Percentiles rank a stretch among this genome's conserved stretches.
These are phyloP conservation scores for Marronus borbonicus DNA, from an alignment of 2,888 invertebrate genomes.

Conservation along the genomic window DNA sequence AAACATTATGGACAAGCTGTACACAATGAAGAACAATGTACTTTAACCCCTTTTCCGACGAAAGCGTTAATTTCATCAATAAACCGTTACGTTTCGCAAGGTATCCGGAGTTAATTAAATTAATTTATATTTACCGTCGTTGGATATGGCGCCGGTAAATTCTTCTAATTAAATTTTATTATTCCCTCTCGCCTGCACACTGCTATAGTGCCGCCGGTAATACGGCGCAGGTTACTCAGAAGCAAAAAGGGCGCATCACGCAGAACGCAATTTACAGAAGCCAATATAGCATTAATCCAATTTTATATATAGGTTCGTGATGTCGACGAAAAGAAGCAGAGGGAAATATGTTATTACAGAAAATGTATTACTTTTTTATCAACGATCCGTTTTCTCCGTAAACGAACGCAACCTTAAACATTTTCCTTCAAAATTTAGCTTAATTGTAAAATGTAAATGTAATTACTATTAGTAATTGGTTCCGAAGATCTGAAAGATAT, in stretches of 20 bases:
- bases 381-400: no score
- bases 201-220: not conserved
- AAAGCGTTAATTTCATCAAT: constrained; percentile 27
- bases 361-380: constrained; percentile 3
- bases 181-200: constrained; percentile 2
- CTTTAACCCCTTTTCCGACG: not conserved
- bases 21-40: no score
- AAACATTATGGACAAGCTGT: not conserved
- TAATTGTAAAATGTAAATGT: no score
- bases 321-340: constrained; percentile 20
- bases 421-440: no score
- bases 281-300: constrained; percentile 40
- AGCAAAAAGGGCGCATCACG: constrained; percentile 2
- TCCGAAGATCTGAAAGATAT: no score
- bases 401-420: no score
- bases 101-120: constrained; percentile 33
- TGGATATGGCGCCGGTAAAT: constrained; percentile 33
- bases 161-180: constrained; percentile 42
- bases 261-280: constrained; percentile 33
- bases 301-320: constrained; percentile 39
- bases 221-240: not conserved
- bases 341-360: constrained; percentile 10
- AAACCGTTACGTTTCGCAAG: constrained; percentile 12
- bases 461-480: no score
- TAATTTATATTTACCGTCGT: constrained; percentile 38